Evolutionary conservation across 2,113 vertebrate genomes (phyloP).

Genomic region (Alexandromys fortis): DNA sequence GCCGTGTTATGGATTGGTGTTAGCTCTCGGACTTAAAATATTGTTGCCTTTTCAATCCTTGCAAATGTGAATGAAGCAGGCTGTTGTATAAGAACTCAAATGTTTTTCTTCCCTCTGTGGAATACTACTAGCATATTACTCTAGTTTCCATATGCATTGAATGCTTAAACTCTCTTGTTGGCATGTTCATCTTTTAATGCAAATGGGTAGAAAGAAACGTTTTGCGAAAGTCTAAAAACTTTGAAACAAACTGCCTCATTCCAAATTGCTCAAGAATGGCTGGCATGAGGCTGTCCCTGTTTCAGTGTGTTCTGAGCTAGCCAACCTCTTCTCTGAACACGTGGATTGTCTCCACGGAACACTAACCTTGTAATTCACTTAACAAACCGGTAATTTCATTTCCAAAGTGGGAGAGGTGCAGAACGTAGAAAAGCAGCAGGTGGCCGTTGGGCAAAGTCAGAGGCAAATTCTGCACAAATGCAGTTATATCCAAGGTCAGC

Average conservation of each 20-base stretch:
- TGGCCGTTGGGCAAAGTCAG: background rate
- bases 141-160: too few species aligned
- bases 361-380: background rate
- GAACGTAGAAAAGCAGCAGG: background rate
- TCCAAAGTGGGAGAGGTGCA: too few species aligned
- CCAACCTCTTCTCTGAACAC: background rate
- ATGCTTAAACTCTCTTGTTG: background rate
- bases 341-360: background rate
- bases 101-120: too few species aligned
- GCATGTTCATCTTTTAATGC: background rate
- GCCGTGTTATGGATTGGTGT: background rate
- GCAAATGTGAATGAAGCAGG: too few species aligned
- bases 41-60: too few species aligned
- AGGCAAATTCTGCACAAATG: too few species aligned
- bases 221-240: too few species aligned
- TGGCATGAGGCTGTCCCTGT: background rate
- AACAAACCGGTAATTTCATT: background rate
- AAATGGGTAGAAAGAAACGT: background rate
- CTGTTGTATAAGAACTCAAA: too few species aligned
- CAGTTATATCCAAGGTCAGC: too few species aligned
- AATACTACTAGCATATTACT: too few species aligned
- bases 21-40: background rate
- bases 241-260: background rate
- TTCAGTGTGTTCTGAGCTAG: background rate
- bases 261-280: background rate